phyloP scores from a whole-genome alignment of 2,888 invertebrate species.

The Zaprionus bogoriensis region DNA sequence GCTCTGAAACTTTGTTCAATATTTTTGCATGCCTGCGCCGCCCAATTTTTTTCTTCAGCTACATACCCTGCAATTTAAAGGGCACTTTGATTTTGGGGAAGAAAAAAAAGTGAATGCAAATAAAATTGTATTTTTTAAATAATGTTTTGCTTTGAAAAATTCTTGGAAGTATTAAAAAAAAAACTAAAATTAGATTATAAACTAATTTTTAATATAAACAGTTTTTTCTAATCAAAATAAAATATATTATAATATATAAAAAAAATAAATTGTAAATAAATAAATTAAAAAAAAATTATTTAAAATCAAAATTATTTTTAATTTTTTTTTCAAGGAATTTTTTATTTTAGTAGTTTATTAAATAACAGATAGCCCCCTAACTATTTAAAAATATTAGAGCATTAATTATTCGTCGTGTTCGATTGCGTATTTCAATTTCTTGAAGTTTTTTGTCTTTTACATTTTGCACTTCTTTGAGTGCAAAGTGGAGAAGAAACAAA shows the following conservation, averaged over 20 bases:
- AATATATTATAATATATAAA: background rate
- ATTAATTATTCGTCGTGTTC: conserved; percentile 13
- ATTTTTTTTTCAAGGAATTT: too few species aligned
- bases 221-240: background rate
- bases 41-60: conserved; percentile 36
- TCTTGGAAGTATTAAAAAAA: too few species aligned
- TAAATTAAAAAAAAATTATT: too few species aligned
- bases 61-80: conserved; percentile 25
- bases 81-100: background rate
- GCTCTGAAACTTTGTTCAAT: conserved; percentile 68
- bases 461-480: conserved; percentile 67
- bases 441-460: conserved; percentile 51
- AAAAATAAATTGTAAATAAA: too few species aligned
- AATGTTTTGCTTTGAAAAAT: too few species aligned
- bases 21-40: conserved; percentile 65
- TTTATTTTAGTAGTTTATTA: background rate
- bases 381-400: conserved; percentile 16
- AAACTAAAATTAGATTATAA: too few species aligned
- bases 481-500: conserved; percentile 68
- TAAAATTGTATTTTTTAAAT: background rate
- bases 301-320: background rate
- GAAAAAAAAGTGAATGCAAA: background rate
- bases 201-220: background rate
- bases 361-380: background rate
- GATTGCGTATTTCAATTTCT: conserved; percentile 42